phyloP scores from a whole-genome alignment of 2,888 invertebrate species.

The Cheilosia vernalis region DNA sequence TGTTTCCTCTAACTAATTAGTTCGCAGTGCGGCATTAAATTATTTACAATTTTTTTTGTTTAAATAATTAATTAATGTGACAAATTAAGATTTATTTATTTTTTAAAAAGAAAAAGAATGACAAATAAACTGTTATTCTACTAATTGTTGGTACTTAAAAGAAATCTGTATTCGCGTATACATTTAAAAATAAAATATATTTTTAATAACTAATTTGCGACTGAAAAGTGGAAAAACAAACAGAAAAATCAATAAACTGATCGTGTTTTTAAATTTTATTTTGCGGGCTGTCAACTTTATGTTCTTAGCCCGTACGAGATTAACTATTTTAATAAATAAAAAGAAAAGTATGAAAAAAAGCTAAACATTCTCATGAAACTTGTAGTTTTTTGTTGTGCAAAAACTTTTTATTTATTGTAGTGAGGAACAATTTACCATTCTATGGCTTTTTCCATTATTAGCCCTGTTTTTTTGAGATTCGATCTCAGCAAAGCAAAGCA shows the following conservation, averaged over 20 bases:
- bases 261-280: constrained; percentile 43
- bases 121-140: constrained; percentile 41
- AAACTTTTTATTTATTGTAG: neutral
- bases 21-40: constrained; percentile 53
- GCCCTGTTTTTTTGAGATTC: no score
- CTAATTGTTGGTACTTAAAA: constrained; percentile 70
- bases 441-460: no score
- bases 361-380: constrained; percentile 33
- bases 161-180: constrained; percentile 36
- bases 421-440: no score
- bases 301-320: constrained; percentile 62
- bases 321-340: constrained; percentile 69
- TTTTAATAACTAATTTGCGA: constrained; percentile 68
- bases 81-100: constrained; percentile 47
- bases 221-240: constrained; percentile 61
- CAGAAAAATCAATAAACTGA: constrained; percentile 45
- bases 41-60: constrained; percentile 23
- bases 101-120: constrained; percentile 6
- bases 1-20: constrained; percentile 36
- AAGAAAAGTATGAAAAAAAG: constrained; percentile 40
- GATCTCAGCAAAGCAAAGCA: no score
- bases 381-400: constrained; percentile 6
- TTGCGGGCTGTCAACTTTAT: constrained; percentile 41
- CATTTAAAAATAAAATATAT: constrained; percentile 21
- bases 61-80: constrained; percentile 18